Evolutionary conservation across 2,113 vertebrate species (phyloP), one percentile per base, ranked within the genome.

Genomic region (Lycocorax pyrrhopterus): DNA sequence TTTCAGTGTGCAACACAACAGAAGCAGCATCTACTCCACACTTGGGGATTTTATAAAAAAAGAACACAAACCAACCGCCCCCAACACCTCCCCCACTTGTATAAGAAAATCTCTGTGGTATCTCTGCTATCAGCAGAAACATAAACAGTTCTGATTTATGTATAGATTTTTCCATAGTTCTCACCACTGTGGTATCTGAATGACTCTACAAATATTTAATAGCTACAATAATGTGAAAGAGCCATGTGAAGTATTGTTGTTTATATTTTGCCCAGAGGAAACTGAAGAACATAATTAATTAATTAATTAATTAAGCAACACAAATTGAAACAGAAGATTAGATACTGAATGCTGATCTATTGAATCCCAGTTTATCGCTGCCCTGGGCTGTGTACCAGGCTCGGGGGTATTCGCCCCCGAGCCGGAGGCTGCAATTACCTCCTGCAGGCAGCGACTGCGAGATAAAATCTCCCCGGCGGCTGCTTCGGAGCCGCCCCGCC

Each of bases 71-170:
- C 2, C 25, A n/a, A 14, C 5, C 20, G 8, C 10, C 41, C 21
- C 5, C 12, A 27, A 30, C 18, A 33, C 44, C 33, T 64, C 44
- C 19, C 25, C 27, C 18, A 16, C 25, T 77, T 60, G 21, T 13
- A n/a, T n/a, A 3, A 92, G 30, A 82, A 87, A 91, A 71, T 39
- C 44, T 66, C n/a, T 39, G 52, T 32, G 15, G 46, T 69, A 89
- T 56, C 73, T 94, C 62, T 79, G 49, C 77, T 85, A 91, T 91
- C 91, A 82, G 67, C n/a, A 96, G 84, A 82, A 94, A 91, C 35
- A 39, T 59, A 96, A 94, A 96, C 84, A 94, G 20, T 41, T 56
- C 37, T 91, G 91, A 41, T 87, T 92, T 90, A 94, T 87, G 81
- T 79, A 76, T 62, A 87, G 91, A 72, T 87, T 89, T 91, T 96